These are phyloP conservation scores for Lepidonotus clava DNA, from an alignment of 2,888 invertebrate genomes.

Conservation along the genomic window DNA sequence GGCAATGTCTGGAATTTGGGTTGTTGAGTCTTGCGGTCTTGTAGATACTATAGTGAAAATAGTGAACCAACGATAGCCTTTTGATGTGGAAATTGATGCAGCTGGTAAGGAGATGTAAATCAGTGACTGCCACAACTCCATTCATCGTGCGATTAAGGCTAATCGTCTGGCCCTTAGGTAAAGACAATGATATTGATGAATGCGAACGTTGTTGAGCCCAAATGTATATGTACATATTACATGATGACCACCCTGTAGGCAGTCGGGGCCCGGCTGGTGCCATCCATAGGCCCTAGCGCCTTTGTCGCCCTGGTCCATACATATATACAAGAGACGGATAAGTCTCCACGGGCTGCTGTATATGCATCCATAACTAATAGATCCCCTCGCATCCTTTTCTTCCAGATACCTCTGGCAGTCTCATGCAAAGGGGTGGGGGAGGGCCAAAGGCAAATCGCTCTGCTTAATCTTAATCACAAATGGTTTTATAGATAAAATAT, in stretches of 20 bases:
- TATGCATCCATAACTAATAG: conserved; percentile 24
- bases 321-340: conserved; percentile 26
- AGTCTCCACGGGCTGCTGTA: conserved; percentile 15
- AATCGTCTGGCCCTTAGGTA: no score
- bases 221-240: conserved; percentile 24
- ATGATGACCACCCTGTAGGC: conserved; percentile 10
- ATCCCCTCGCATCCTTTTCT: not conserved
- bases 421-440: no score
- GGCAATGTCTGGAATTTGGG: no score
- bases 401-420: not conserved
- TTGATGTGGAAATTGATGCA: no score
- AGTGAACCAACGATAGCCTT: no score
- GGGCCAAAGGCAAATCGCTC: no score
- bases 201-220: not conserved
- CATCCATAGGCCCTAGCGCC: not conserved
- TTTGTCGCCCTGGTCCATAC: not conserved
- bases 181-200: not conserved
- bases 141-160: no score
- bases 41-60: no score
- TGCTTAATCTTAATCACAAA: conserved; percentile 13
- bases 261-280: not conserved
- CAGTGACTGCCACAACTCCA: no score
- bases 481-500: conserved; percentile 23
- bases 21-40: no score
- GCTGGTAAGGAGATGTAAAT: no score